A percentile compares a stretch with the other conserved stretches of the same genome.
Evolutionary conservation across 2,113 vertebrate species (phyloP).

Genomic region (Gobiocypris rarus): DNA sequence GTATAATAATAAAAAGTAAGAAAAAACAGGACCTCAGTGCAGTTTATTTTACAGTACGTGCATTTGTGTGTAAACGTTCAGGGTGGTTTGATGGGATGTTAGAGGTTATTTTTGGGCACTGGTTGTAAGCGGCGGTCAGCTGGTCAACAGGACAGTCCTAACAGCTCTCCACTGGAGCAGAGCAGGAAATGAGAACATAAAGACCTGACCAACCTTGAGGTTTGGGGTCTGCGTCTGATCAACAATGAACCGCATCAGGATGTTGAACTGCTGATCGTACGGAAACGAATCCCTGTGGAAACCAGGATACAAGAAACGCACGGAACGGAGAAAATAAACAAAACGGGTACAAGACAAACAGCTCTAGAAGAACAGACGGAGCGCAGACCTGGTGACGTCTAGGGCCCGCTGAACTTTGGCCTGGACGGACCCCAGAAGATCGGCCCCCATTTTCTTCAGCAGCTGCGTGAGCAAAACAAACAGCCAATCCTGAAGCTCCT

Average conservation of each 20-base stretch:
- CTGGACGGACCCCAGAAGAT: constrained; percentile 92
- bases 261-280: constrained; percentile 94
- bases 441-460: constrained; percentile 95
- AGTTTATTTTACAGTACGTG: too few relatives aligned
- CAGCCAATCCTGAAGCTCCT: constrained; percentile 92
- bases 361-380: too few relatives aligned
- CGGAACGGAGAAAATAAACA: neutral
- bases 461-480: constrained; percentile 91
- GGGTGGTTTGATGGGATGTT: neutral
- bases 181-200: neutral
- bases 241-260: constrained; percentile 96
- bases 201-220: constrained; percentile 79
- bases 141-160: too few relatives aligned
- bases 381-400: constrained; percentile 84
- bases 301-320: neutral
- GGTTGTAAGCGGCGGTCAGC: neutral
- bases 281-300: constrained; percentile 89
- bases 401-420: constrained; percentile 93
- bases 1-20: too few relatives aligned
- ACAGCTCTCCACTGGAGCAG: neutral
- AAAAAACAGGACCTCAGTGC: too few relatives aligned
- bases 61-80: neutral
- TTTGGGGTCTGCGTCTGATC: constrained; percentile 96
- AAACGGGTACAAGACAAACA: neutral
- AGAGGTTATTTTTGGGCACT: neutral